These are phyloP conservation scores for Allygus modestus DNA, from an alignment of 2,888 invertebrate species.

Conservation along the genomic window DNA sequence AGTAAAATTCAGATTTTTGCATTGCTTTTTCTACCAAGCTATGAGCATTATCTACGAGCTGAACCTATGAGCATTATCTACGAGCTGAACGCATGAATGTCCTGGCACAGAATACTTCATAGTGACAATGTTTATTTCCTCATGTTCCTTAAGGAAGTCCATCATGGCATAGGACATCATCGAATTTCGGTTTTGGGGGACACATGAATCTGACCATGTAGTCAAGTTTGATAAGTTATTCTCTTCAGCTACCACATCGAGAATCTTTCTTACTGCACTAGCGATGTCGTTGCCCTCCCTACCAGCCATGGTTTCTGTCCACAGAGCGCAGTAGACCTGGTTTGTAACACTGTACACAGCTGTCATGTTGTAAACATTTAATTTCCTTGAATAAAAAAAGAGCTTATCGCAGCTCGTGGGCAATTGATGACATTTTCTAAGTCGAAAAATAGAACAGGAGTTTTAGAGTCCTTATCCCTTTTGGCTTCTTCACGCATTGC, in stretches of 20 bases:
- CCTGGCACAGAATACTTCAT: conserved; percentile 53
- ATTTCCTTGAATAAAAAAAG: conserved; percentile 46
- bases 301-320: conserved; percentile 46
- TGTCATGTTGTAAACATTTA: conserved; percentile 23
- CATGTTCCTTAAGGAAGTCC: conserved; percentile 38
- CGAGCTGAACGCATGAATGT: conserved; percentile 50
- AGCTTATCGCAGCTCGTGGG: conserved; percentile 45
- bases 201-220: conserved; percentile 50
- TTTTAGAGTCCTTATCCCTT: conserved; percentile 45
- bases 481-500: conserved; percentile 47
- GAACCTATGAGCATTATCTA: too few species aligned
- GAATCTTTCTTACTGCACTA: too few species aligned
- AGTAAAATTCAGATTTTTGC: conserved; percentile 58
- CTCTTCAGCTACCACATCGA: conserved; percentile 41
- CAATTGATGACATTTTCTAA: conserved; percentile 44
- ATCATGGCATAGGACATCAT: too few species aligned
- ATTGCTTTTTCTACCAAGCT: conserved; percentile 55
- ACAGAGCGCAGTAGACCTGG: conserved; percentile 45
- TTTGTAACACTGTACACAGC: conserved; percentile 29
- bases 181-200: too few species aligned
- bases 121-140: conserved; percentile 8
- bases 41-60: conserved; percentile 55
- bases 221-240: conserved; percentile 15
- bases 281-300: conserved; percentile 42
- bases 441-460: conserved; percentile 40